phyloP scores from a whole-genome alignment of 2,888 invertebrate species.

The Lithodes maja region DNA sequence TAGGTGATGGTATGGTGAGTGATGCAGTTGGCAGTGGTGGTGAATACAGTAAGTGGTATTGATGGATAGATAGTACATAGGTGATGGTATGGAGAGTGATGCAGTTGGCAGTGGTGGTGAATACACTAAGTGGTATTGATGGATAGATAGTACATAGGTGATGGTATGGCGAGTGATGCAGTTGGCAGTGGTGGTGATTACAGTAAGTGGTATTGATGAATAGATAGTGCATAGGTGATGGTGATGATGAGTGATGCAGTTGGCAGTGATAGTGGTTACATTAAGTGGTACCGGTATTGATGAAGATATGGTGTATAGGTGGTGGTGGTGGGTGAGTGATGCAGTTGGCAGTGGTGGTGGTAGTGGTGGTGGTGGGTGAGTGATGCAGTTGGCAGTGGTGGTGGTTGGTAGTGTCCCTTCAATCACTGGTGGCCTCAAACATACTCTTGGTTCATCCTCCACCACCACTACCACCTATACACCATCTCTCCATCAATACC shows the following conservation, averaged over 20 bases:
- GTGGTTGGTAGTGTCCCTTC: too few species aligned
- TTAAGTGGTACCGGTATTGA: background rate
- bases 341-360: background rate
- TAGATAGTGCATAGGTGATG: background rate
- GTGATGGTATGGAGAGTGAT: too few species aligned
- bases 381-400: background rate
- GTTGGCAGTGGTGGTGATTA: too few species aligned
- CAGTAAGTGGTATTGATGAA: too few species aligned
- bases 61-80: too few species aligned
- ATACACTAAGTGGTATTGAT: too few species aligned
- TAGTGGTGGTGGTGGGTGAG: background rate
- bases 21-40: too few species aligned
- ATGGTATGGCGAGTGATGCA: too few species aligned
- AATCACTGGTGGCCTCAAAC: background rate
- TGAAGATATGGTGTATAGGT: background rate
- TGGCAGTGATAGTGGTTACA: background rate
- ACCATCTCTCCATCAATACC: background rate
- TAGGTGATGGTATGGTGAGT: too few species aligned
- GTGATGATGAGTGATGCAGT: background rate
- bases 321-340: background rate
- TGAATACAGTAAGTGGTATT: too few species aligned
- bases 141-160: too few species aligned
- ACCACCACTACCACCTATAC: background rate
- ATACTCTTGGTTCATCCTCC: background rate
- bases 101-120: too few species aligned